Base-by-base conservation (phyloP, 2,797 vertebrate genomes). In the Cryptoblepharus egeriae region DNA sequence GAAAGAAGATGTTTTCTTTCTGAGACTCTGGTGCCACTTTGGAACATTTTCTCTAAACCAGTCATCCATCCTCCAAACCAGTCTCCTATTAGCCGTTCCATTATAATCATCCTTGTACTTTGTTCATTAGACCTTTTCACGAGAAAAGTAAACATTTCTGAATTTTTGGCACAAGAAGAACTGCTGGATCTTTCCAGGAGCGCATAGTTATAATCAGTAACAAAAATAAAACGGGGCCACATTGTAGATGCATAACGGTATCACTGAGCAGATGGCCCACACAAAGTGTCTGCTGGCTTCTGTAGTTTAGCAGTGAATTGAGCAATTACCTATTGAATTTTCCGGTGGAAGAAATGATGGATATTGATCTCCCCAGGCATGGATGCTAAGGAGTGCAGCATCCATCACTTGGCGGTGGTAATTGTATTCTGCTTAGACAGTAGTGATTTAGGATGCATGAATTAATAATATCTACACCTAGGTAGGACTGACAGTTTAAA, bases 281-380 rank as follows among this genome's bases (percentile, higher is more conserved):
- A 45, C 28, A 77, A 63, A 64, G 3, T 28, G 49, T 86, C 37
- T 57, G 32, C 1, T 1, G 4, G 75, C 87, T 88, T 45, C 76
- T 88, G 77, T 77, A 45, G 52, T 88, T 74, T 68, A 88, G 81
- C 61, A 81, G 2, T 70, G 81, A 88, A 69, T 74, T 82, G 52
- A 73, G 75, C 58, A 84, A 87, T 93, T 91, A 91, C 85, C 89
- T 82, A 91, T 30, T 65, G 80, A 78, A 89, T 85, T 85, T 91
- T 91, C 86, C 67, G 84, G 65, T 87, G 86, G 30, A 83, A 80
- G 68, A 85, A 79, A 75, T 60, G 87, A 61, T 84, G 63, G 82
- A 68, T 80, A 69, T 88, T 85, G 85, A 87, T 84, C 86, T 87
- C 70, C 85, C 84, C 63, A 87, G 67, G 57, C 18, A 80, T 77